A percentile compares a stretch with the other conserved stretches of the same genome.
phyloP scores from a whole-genome alignment of 2,888 invertebrate species.

The Oligia fasciuncula region DNA sequence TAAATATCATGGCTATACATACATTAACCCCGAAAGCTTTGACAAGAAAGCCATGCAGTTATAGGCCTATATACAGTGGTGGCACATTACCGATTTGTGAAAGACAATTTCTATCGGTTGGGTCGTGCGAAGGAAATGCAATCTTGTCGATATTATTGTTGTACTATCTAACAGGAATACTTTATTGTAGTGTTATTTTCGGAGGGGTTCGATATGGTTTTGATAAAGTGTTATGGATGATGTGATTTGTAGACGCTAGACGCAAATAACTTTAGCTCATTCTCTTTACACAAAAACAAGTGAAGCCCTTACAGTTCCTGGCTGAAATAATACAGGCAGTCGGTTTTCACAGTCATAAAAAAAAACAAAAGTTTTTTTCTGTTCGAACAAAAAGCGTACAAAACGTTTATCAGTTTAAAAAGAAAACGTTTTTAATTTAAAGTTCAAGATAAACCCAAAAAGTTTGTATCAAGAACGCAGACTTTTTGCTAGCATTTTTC shows the following conservation, averaged over 20 bases:
- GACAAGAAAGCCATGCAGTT: slow-evolving; percentile 61
- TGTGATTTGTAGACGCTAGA: slow-evolving; percentile 19
- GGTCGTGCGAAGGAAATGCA: slow-evolving; percentile 68
- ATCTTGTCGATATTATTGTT: slow-evolving; percentile 54
- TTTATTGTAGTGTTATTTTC: slow-evolving; percentile 38
- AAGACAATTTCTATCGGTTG: slow-evolving; percentile 78
- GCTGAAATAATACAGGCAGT: not conserved
- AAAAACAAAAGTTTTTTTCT: not conserved
- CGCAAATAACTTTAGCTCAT: slow-evolving; percentile 5
- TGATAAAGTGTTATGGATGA: slow-evolving; percentile 36
- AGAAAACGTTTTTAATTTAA: slow-evolving; percentile 35
- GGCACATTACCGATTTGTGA: slow-evolving; percentile 81
- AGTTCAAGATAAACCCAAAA: slow-evolving; percentile 28
- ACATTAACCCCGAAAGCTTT: slow-evolving; percentile 60
- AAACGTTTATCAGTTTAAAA: slow-evolving; percentile 1
- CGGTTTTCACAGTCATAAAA: not conserved
- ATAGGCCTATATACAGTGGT: slow-evolving; percentile 64
- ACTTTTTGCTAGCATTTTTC: slow-evolving; percentile 50
- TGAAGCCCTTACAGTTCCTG: not conserved
- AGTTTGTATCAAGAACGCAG: slow-evolving; percentile 17
- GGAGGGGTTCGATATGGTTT: slow-evolving; percentile 36
- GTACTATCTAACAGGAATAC: slow-evolving; percentile 46
- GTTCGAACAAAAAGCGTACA: too few species aligned
- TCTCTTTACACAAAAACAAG: slow-evolving; percentile 1
- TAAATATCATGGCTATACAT: slow-evolving; percentile 52